These are phyloP conservation scores for Stichopus chloronotus DNA, from an alignment of 35 echinoderm and acorn worm genomes.

Conservation along the genomic window DNA sequence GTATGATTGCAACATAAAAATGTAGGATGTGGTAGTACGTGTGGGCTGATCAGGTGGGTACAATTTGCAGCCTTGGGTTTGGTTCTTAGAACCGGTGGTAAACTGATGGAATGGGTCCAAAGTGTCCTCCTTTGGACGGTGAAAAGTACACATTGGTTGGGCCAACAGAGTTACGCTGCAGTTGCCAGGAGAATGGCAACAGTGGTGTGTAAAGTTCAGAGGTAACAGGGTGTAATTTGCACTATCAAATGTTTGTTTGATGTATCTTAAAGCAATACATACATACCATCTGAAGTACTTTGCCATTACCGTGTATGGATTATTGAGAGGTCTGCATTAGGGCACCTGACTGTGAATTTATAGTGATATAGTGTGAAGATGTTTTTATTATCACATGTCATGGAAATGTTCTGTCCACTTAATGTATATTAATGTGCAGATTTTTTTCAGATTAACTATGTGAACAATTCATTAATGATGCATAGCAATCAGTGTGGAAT, in stretches of 20 bases:
- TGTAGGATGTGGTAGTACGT: too few species aligned
- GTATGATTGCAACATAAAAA: too few species aligned
- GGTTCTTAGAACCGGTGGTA: not conserved
- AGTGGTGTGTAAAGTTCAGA: conserved; percentile 41
- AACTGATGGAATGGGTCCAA: conserved; percentile 39
- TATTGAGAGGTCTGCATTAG: too few species aligned
- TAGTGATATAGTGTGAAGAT: too few species aligned
- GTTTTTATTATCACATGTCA: too few species aligned
- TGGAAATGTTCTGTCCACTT: too few species aligned
- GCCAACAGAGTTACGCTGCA: conserved; percentile 6
- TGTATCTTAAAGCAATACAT: conserved; percentile 22
- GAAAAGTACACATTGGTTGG: not conserved
- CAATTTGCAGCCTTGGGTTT: not conserved
- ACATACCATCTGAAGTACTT: not conserved
- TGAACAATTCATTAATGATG: too few species aligned
- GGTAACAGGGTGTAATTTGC: conserved; percentile 3
- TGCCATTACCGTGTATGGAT: too few species aligned
- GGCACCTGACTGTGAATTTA: too few species aligned
- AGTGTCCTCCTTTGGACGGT: not conserved
- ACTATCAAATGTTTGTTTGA: not conserved
- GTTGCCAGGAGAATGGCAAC: conserved; percentile 12
- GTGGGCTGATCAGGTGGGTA: not conserved
- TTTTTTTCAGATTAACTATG: too few species aligned
- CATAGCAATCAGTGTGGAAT: too few species aligned
- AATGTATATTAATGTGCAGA: too few species aligned